Evolutionary conservation across 2,797 vertebrate genomes (phyloP).

Genomic region (Poecilia picta): DNA sequence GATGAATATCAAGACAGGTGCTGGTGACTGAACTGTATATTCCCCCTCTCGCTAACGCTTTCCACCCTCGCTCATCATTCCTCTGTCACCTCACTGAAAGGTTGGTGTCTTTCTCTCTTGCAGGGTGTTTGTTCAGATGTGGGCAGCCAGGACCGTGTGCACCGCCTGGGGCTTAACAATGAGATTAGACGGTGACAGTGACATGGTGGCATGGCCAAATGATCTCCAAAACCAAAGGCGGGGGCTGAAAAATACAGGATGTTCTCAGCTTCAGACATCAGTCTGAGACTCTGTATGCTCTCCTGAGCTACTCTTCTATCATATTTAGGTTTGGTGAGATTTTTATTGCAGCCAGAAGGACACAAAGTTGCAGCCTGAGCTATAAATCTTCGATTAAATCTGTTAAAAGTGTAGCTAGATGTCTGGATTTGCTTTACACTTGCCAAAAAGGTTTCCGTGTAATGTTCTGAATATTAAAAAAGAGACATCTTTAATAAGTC

Average conservation of each 20-base stretch:
- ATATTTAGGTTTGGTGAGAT: conserved; percentile 37
- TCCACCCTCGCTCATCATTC: conserved; percentile 67
- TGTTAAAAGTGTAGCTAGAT: neutral
- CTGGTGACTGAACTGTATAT: conserved; percentile 43
- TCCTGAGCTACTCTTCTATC: conserved; percentile 31
- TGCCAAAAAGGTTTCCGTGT: neutral
- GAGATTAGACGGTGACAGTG: conserved; percentile 71
- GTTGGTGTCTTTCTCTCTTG: conserved; percentile 60
- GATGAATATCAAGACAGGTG: conserved; percentile 67
- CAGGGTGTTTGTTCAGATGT: conserved; percentile 74
- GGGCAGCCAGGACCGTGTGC: conserved; percentile 65
- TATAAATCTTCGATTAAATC: neutral
- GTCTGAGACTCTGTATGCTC: conserved; percentile 43
- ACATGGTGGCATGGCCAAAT: conserved; percentile 57
- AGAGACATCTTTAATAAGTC: neutral
- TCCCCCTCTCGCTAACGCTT: conserved; percentile 38
- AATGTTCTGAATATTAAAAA: neutral
- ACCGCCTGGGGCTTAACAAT: conserved; percentile 66
- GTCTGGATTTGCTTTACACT: neutral
- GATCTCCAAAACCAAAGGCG: conserved; percentile 62
- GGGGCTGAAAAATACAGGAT: conserved; percentile 46
- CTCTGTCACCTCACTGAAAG: conserved; percentile 76
- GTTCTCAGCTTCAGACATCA: conserved; percentile 43
- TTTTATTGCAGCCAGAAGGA: conserved; percentile 28
- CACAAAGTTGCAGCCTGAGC: conserved; percentile 10